Conservation (phyloP, 2,888 invertebrate species). For the Dryobotodes eremita region DNA sequence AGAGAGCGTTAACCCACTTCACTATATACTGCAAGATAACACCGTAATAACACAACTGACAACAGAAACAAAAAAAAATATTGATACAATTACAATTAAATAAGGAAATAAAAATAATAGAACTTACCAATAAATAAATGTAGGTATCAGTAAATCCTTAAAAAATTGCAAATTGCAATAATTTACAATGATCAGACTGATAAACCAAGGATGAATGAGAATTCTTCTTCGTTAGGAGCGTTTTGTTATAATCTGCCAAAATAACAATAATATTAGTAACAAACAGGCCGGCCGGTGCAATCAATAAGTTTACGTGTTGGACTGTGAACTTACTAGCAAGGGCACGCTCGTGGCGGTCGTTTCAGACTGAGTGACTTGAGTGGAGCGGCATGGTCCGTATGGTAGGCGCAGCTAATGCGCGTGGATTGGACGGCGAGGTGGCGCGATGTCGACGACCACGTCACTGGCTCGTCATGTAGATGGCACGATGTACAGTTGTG, state of each 20-base stretch:
- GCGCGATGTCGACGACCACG: constrained; percentile 87
- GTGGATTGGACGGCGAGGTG: constrained; percentile 85
- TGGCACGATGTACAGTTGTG: constrained; percentile 71
- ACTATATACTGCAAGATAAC: constrained; percentile 12
- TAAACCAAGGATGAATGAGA: constrained; percentile 36
- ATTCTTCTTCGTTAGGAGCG: constrained; percentile 12
- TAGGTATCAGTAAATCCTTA: constrained; percentile 22
- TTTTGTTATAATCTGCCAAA: constrained; percentile 48
- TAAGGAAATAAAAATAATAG: background rate
- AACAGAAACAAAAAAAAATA: background rate
- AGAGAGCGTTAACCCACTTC: constrained; percentile 35
- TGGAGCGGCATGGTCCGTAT: constrained; percentile 46
- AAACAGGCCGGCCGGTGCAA: constrained; percentile 63
- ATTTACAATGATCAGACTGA: constrained; percentile 38
- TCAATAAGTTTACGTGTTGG: constrained; percentile 79
- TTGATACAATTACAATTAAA: background rate
- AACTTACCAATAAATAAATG: constrained; percentile 53
- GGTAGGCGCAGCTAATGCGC: constrained; percentile 70
- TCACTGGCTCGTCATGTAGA: constrained; percentile 75
- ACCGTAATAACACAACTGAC: background rate
- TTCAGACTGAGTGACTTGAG: constrained; percentile 62
- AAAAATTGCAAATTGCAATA: constrained; percentile 15
- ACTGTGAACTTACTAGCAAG: constrained; percentile 73
- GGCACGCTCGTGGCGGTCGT: constrained; percentile 57
- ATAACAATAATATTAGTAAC: constrained; percentile 61